Evolutionary conservation across 2,797 vertebrate species (phyloP).

Genomic region (Bradypodion pumilum): DNA sequence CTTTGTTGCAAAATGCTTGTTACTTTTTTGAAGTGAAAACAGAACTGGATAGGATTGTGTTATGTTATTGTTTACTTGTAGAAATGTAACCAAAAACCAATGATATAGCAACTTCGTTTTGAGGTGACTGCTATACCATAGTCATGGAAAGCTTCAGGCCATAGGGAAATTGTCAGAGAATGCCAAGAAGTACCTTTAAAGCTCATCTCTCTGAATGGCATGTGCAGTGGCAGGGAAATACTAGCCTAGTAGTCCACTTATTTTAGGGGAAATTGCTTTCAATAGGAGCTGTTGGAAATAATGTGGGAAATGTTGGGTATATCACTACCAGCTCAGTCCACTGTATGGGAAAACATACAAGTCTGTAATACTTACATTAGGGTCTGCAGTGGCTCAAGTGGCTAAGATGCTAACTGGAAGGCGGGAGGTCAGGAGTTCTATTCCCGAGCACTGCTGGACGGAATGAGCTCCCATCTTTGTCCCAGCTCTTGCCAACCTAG

Average conservation of each 20-base stretch:
- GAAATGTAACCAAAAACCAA: slow-evolving; percentile 39
- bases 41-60: neutral
- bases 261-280: too few species aligned
- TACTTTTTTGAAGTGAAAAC: slow-evolving; percentile 35
- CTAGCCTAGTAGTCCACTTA: neutral
- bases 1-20: neutral
- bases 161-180: slow-evolving; percentile 43
- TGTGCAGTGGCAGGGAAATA: neutral
- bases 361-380: too few species aligned
- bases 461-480: too few species aligned
- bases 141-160: slow-evolving; percentile 43
- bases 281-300: too few species aligned
- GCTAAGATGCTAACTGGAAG: too few species aligned
- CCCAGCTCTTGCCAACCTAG: too few species aligned
- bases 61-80: slow-evolving; percentile 33
- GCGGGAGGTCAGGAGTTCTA: too few species aligned
- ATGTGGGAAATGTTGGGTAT: too few species aligned
- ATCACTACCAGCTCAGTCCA: too few species aligned
- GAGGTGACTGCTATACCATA: slow-evolving; percentile 20
- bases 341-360: too few species aligned
- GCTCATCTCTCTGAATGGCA: slow-evolving; percentile 19
- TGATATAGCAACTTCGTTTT: slow-evolving; percentile 5
- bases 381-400: too few species aligned
- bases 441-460: too few species aligned
- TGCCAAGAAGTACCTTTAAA: slow-evolving; percentile 42